These are phyloP conservation scores for Cygnus atratus DNA, from an alignment of 2,113 vertebrate species.

Conservation along the genomic window DNA sequence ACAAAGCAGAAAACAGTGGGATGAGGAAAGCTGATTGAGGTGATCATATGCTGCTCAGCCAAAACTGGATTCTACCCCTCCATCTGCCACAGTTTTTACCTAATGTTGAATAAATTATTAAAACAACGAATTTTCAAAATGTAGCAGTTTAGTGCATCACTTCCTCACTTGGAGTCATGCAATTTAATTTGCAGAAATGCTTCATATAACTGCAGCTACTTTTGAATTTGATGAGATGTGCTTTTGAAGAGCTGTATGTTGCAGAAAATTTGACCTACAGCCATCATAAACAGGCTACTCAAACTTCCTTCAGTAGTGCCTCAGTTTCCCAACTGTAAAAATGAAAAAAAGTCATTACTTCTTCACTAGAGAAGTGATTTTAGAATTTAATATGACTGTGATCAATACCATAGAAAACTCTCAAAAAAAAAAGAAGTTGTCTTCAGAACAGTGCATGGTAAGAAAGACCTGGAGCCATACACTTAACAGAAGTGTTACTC, in stretches of 20 bases:
- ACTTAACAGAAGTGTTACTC: neutral
- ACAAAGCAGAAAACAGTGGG: rapidly evolving
- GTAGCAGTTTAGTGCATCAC: neutral
- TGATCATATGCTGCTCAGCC: neutral
- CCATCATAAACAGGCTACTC: neutral
- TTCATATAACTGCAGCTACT: neutral
- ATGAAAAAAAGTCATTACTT: neutral
- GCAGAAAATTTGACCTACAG: neutral
- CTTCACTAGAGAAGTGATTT: neutral
- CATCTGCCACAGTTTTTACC: neutral
- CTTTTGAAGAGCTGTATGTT: neutral
- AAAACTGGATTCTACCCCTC: neutral
- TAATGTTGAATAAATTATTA: neutral
- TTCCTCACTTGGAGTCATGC: neutral
- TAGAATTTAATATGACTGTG: neutral
- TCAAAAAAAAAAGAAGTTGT: neutral
- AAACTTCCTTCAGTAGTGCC: neutral
- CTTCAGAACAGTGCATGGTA: neutral
- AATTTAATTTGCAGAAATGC: neutral
- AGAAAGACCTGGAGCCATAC: neutral
- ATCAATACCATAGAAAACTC: neutral
- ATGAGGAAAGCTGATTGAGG: neutral
- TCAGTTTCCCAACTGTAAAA: neutral
- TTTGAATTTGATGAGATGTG: neutral
- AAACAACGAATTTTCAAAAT: neutral